Base-by-base conservation (phyloP, 2,888 invertebrate species). In the Aethes cnicana region DNA sequence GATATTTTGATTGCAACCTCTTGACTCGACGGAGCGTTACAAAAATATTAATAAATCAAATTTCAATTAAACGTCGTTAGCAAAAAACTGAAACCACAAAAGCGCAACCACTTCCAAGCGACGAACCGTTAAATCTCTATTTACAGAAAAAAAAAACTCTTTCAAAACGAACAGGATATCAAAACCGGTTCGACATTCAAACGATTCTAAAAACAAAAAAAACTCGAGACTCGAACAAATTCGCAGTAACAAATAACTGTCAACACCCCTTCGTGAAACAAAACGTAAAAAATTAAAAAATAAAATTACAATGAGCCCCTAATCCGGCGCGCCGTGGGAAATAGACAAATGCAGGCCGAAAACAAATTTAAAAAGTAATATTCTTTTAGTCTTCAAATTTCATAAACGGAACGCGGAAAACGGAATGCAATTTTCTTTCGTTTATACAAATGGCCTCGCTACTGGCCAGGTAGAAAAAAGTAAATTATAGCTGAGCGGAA, bases 281-380 rank as follows among this genome's bases (percentile, higher is more conserved):
- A 88, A 77, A 74, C 73, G 74, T 66, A 84, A 86, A 87, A 84
- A 78, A 79, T 75, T 74, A 75, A 81, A 84, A 87, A 84, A 77
- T 72, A 65, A 74, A 81, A 81, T 81, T 74, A 78, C 74, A 80
- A 79, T 72, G 76, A 70, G 63, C 69, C 84, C 83, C 81, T 87
- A 88, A 88, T 87, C 87, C 87, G 64, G 52, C 63, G 61, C 70
- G 78, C 81, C 88, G 88, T 88, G 89, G 88, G 88, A 89, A 82
- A 78, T 77, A 72, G 73, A 77, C 84, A 83, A 83, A 84, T 85
- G 86, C 81, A 84, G 84, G 83, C 85, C 84, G 77, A 84, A 85
- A 88, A 88, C 87, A 86, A 88, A 88, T 88, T 88, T 86, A 84
- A 88, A 89, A 85, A 77, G 87, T 84, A 85, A 87, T 87, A 85